Evolutionary conservation across 2,113 vertebrate species (phyloP).

Genomic region (Etheostoma spectabile): DNA sequence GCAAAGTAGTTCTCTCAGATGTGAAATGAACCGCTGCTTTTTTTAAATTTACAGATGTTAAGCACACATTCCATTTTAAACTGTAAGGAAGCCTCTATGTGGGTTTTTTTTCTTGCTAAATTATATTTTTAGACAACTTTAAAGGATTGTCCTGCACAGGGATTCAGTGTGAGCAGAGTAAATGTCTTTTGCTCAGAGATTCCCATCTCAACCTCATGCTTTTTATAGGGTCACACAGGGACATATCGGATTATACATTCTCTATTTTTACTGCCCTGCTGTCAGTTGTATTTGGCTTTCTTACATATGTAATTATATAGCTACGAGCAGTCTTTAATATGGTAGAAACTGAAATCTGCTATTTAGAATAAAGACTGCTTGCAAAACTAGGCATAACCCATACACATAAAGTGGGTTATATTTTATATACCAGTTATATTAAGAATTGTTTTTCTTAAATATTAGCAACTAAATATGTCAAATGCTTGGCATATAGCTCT

Average conservation of each 20-base stretch:
- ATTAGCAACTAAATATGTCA: background rate
- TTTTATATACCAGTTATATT: background rate
- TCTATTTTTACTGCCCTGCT: background rate
- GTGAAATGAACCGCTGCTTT: slow-evolving; percentile 2
- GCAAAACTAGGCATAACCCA: background rate
- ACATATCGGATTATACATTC: slow-evolving; percentile 25
- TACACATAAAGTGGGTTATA: background rate
- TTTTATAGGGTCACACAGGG: slow-evolving; percentile 18
- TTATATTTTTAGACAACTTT: slow-evolving; percentile 22
- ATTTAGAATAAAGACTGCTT: background rate
- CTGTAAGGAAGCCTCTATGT: background rate
- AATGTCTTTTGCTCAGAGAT: slow-evolving; percentile 34
- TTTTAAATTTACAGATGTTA: background rate
- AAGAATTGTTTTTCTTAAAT: background rate
- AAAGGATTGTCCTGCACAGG: slow-evolving; percentile 18
- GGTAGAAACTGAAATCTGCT: background rate
- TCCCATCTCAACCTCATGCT: slow-evolving; percentile 1
- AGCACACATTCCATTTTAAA: slow-evolving; percentile 8
- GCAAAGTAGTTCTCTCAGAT: background rate
- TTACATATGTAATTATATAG: slow-evolving; percentile 21
- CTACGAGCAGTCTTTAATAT: slow-evolving; percentile 1
- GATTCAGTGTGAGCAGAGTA: slow-evolving; percentile 30
- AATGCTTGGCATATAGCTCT: background rate
- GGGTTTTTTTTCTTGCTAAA: slow-evolving; percentile 16
- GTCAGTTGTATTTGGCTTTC: slow-evolving; percentile 16